A percentile compares a stretch with the other conserved stretches of the same genome.
phyloP scores from a whole-genome alignment of 2,797 vertebrate genomes.

The Danionella dracula region DNA sequence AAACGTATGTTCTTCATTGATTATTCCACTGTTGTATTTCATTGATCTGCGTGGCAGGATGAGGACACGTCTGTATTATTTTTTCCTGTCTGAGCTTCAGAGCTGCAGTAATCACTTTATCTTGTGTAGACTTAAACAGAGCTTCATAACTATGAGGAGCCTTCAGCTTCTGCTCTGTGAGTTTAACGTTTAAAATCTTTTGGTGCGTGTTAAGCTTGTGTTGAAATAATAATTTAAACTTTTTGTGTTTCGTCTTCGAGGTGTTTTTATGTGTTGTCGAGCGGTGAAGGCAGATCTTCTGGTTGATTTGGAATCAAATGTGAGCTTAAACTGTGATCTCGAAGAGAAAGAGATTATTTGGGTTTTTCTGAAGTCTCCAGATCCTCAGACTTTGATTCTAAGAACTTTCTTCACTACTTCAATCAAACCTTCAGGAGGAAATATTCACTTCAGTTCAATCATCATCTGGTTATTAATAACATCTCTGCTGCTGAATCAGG shows the following conservation, averaged over 20 bases:
- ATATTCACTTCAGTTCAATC: constrained; percentile 17
- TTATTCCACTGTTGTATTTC: no score
- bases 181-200: no score
- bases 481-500: constrained; percentile 23
- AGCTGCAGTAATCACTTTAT: no score
- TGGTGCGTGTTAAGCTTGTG: no score
- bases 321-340: constrained; percentile 25
- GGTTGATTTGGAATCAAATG: constrained; percentile 20
- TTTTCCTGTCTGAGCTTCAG: no score
- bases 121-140: no score
- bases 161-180: no score
- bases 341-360: background rate
- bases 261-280: background rate
- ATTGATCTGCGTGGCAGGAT: no score
- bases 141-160: no score
- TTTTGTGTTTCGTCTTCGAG: background rate
- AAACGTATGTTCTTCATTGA: no score
- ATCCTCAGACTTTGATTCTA: constrained; percentile 15
- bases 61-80: no score
- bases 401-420: background rate
- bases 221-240: no score
- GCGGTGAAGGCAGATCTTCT: background rate
- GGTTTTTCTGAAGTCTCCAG: background rate
- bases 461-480: constrained; percentile 15
- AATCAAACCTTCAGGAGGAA: background rate